Base-by-base conservation (phyloP, 1,140 invertebrate species). In the Trigoniulus corallinus region DNA sequence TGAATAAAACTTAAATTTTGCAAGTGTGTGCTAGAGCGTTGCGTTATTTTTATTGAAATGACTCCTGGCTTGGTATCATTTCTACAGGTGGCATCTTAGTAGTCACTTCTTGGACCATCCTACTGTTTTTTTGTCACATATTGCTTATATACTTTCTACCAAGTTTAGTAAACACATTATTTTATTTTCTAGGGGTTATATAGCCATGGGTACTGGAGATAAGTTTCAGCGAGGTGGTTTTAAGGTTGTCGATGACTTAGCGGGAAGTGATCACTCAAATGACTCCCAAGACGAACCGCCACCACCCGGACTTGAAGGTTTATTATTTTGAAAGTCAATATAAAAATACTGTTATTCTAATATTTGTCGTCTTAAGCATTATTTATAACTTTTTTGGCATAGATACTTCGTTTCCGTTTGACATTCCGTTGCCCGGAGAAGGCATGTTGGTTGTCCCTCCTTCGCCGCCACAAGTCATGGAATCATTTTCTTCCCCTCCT, bases 201-300 rank as follows among this genome's bases (percentile, higher is more conserved):
- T 53, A 26, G 56, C 57, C 53, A 53, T 58, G 57, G 57, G 57
- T 21, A 58, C 56, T 44, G 57, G 57, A 13, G 56, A 55, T 42
- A 58, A 58, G 13, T 58, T 58, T 29, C 56, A 55, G 23, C 54
- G 47, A n/a, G 54, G 52, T 29, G 57, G 57, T 18, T 58, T 58
- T 21, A 26, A 51, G 22, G 45, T 13, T 21, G 20, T 58, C 26
- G 54, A 45, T 18, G 26, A 29, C 22, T 41, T 42, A 41, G 21
- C 26, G 15, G 15, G 2, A 46, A 29, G 43, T 45, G 12, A 45
- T 18, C 37, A 39, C 37, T 39, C 37, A 18, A 13, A 12, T 12
- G 37, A 18, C 18, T 39, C 37, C 37, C 18, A 12, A 12, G 37
- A 39, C 18, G 12, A 12, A 39, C 12, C 37, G 12, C 37, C 37